Percentiles rank a stretch among this genome's conserved stretches.
Conservation (phyloP, 2,888 invertebrate genomes). For the Platerodrilus igneus region DNA sequence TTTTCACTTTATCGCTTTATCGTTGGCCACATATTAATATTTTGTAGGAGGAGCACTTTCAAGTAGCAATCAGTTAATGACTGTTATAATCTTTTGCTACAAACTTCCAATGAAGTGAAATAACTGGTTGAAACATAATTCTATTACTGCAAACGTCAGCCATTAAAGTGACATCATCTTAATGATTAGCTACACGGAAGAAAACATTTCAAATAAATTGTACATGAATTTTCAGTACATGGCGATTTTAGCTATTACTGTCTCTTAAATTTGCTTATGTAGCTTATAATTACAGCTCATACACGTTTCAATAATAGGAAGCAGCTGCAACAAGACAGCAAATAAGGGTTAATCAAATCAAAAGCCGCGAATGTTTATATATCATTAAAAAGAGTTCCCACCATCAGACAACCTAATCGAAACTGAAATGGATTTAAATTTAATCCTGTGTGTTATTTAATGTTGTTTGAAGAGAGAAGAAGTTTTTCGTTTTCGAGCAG, state of each 20-base stretch:
- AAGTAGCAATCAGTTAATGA: constrained; percentile 11
- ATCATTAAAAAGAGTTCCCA: constrained; percentile 27
- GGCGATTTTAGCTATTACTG: neutral
- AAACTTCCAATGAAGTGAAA: constrained; percentile 13
- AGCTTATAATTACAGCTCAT: constrained; percentile 1
- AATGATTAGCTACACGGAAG: constrained; percentile 19
- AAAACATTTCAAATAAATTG: neutral
- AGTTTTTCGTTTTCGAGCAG: too few relatives aligned
- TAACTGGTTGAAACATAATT: constrained; percentile 20
- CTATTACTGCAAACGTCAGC: constrained; percentile 22
- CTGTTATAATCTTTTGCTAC: constrained; percentile 8
- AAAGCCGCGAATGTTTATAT: constrained; percentile 23
- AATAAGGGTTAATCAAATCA: constrained; percentile 7
- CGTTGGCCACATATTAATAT: too few relatives aligned
- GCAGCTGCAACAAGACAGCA: constrained; percentile 8
- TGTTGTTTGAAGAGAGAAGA: too few relatives aligned
- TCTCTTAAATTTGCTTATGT: neutral
- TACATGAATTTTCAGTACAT: neutral
- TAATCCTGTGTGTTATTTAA: too few relatives aligned
- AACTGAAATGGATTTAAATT: constrained; percentile 29
- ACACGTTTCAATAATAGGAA: too few relatives aligned
- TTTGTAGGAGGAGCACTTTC: constrained; percentile 5
- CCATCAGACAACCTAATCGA: too few relatives aligned
- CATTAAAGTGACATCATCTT: constrained; percentile 25
- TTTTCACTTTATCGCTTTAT: too few relatives aligned